Evolutionary conservation across 2,113 vertebrate species (phyloP).

Genomic region (Merops nubicus): DNA sequence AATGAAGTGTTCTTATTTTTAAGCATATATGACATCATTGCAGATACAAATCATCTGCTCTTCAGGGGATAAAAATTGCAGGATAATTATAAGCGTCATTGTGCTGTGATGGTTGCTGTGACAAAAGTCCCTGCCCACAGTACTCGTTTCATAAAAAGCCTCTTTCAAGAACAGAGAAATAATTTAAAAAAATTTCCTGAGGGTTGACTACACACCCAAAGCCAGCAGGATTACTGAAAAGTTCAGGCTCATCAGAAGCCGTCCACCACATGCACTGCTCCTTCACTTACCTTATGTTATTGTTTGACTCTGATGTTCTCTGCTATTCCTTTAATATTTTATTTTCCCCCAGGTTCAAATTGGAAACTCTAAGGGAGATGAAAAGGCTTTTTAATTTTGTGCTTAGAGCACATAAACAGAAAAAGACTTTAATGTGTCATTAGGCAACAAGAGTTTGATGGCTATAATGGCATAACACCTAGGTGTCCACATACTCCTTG

Average conservation of each 20-base stretch:
- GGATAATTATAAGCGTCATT: neutral
- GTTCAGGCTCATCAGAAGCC: neutral
- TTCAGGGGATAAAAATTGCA: neutral
- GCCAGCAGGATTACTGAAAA: neutral
- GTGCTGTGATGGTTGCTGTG: neutral
- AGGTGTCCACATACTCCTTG: neutral
- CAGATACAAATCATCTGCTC: neutral
- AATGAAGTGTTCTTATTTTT: neutral
- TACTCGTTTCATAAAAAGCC: neutral
- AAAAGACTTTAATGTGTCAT: neutral
- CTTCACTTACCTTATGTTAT: neutral
- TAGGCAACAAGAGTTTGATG: neutral
- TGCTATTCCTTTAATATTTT: neutral
- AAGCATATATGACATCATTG: neutral
- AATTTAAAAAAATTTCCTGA: neutral
- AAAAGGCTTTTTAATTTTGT: neutral
- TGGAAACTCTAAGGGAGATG: neutral
- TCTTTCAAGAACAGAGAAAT: neutral
- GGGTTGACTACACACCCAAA: neutral
- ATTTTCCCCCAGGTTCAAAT: neutral
- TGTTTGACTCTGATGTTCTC: neutral
- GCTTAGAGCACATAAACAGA: neutral
- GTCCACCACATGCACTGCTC: accelerated
- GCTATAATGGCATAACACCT: neutral
- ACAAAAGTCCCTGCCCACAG: neutral